Conservation (phyloP, 2,888 invertebrate genomes). For the Synanthedon myopaeformis region DNA sequence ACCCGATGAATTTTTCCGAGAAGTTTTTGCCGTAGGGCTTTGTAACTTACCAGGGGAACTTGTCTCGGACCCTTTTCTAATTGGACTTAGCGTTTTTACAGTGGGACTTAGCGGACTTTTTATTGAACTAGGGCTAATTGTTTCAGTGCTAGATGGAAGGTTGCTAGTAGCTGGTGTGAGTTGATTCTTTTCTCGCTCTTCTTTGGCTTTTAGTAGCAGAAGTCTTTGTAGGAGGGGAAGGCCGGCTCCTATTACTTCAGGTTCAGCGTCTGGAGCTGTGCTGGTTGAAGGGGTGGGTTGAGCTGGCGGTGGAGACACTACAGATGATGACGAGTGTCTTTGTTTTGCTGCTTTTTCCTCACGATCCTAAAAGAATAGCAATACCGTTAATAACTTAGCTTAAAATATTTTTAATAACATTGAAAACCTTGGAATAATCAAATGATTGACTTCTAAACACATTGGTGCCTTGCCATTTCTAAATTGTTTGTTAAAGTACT, state of each 20-base stretch:
- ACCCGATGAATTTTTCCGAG: constrained; percentile 60
- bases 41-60: constrained; percentile 62
- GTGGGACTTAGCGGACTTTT: constrained; percentile 66
- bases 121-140: constrained; percentile 61
- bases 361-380: constrained; percentile 39
- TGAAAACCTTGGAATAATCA: too few species aligned
- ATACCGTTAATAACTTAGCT: too few species aligned
- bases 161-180: constrained; percentile 53
- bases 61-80: constrained; percentile 62
- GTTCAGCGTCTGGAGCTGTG: constrained; percentile 67
- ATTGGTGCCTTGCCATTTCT: too few species aligned
- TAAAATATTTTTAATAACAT: too few species aligned
- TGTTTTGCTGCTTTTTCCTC: constrained; percentile 65
- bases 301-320: constrained; percentile 50
- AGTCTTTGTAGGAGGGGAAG: constrained; percentile 81
- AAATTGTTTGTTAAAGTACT: too few species aligned
- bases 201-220: constrained; percentile 80
- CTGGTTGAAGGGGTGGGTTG: constrained; percentile 74
- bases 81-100: constrained; percentile 57
- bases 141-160: constrained; percentile 63
- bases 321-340: constrained; percentile 45
- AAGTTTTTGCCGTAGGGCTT: constrained; percentile 56
- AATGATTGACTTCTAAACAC: too few species aligned
- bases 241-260: constrained; percentile 77
- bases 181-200: constrained; percentile 72